Evolutionary conservation across 2,797 vertebrate genomes (phyloP).

Genomic region (Loriculus beryllinus): DNA sequence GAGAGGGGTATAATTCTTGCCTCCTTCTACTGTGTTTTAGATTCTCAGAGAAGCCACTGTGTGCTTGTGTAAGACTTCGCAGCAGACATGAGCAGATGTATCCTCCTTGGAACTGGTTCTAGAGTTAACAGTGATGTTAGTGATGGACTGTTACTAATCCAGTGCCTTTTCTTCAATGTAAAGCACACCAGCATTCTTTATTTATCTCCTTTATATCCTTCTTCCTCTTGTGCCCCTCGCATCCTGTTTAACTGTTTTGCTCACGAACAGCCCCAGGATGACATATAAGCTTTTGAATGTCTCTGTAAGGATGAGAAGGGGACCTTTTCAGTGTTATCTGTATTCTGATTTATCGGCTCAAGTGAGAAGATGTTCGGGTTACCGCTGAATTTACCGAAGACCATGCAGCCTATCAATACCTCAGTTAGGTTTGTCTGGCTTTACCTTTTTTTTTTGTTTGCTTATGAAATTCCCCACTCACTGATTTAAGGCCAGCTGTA

Average conservation of each 20-base stretch:
- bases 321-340: neutral
- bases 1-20: neutral
- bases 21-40: neutral
- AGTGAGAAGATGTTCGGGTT: neutral
- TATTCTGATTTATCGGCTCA: neutral
- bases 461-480: neutral
- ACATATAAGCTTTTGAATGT: neutral
- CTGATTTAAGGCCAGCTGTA: neutral
- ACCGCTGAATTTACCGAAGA: neutral
- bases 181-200: neutral
- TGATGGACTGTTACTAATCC: neutral
- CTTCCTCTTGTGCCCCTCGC: neutral
- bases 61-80: neutral
- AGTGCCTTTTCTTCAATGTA: neutral
- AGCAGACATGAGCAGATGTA: neutral
- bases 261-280: neutral
- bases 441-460: neutral
- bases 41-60: accelerated
- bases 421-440: neutral
- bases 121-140: neutral
- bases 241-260: neutral
- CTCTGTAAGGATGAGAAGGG: neutral
- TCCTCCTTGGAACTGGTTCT: neutral
- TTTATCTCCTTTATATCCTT: neutral
- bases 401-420: neutral